These are phyloP conservation scores for Ophthalmolycus amberensis DNA, from an alignment of 2,113 vertebrate species.

Conservation along the genomic window DNA sequence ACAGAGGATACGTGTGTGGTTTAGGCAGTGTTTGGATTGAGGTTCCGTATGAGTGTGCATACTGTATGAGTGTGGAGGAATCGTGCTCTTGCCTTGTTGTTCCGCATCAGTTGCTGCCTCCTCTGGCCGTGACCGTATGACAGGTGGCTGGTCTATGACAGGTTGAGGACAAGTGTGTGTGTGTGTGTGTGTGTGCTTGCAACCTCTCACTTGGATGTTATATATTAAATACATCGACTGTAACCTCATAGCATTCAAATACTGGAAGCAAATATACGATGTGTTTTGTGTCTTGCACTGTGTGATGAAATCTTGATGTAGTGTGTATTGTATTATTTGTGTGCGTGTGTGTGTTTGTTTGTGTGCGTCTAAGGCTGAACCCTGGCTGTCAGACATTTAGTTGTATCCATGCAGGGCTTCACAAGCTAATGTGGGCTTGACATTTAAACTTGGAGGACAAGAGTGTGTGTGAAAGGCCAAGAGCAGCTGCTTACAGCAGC, in stretches of 20 bases:
- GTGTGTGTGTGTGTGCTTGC: conserved; percentile 6
- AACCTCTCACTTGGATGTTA: not conserved
- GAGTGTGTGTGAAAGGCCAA: conserved; percentile 75
- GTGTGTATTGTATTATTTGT: not conserved
- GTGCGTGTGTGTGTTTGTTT: conserved; percentile 2
- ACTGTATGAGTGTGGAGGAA: conserved; percentile 18
- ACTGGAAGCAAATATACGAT: not conserved
- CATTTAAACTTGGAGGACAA: conserved; percentile 75
- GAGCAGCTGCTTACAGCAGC: conserved; percentile 53
- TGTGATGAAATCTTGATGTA: conserved; percentile 1
- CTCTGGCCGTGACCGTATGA: conserved; percentile 49
- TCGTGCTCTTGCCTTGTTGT: conserved; percentile 47
- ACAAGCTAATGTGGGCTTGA: conserved; percentile 71
- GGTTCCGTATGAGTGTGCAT: not conserved
- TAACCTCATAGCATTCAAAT: not conserved
- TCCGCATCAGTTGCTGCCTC: conserved; percentile 58
- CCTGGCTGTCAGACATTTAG: conserved; percentile 36
- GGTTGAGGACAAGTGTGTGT: conserved; percentile 23
- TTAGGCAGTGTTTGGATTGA: conserved; percentile 29
- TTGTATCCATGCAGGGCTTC: conserved; percentile 57
- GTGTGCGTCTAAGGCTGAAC: conserved; percentile 7
- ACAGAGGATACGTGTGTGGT: conserved; percentile 39
- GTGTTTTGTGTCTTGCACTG: conserved; percentile 9
- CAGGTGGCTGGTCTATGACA: conserved; percentile 60
- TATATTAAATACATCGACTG: conserved; percentile 8